Evolutionary conservation across 2,888 invertebrate genomes (phyloP), one percentile per base, ranked within the genome.

Genomic region (Drosophila barbarae): DNA sequence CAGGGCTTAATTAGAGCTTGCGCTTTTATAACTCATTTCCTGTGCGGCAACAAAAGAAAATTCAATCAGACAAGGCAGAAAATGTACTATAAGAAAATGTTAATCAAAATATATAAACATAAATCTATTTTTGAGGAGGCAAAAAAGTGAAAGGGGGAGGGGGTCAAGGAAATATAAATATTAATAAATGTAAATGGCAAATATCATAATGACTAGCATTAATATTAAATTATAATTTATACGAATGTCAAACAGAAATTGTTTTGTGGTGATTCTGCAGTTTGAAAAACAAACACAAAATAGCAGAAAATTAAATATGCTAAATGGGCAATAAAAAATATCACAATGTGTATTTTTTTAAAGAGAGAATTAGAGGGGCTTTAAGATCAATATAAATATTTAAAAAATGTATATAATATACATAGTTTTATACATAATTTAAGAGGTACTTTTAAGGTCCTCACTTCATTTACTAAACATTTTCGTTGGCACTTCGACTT

Each of bases 11-110:
- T 77, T 83, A 79, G 72, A 77, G 69, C 71, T 58, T 71, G 79
- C 66, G 79, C 71, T 76, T 79, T 79, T 76, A 83, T 39, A 44
- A 21, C 54, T 60, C 76, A 73, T 73, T 79, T 81, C 79, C 79
- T 70, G 81, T 35, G 36, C 30, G 44, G 39, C 67, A 53, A 69
- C 69, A 44, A 39, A 50, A 41, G 21, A 47, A 66, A 65, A 52
- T 53, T 44, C 51, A 76, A 64, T 76, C 72, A 72, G 68, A 34
- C 39, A 39, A 26, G 26, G 32, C 23, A 56, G 53, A 15, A 23
- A 46, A 42, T 51, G 54, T 42, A 47, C 35, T 26, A 51, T 12
- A 50, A 47, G 44, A 34, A 57, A 74, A 72, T 35, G 38, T 57
- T 64, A 57, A 79, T 80, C 38, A 69, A 64, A 54, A 56, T 46